phyloP scores from a whole-genome alignment of 2,113 vertebrate genomes.

The Theropithecus gelada region DNA sequence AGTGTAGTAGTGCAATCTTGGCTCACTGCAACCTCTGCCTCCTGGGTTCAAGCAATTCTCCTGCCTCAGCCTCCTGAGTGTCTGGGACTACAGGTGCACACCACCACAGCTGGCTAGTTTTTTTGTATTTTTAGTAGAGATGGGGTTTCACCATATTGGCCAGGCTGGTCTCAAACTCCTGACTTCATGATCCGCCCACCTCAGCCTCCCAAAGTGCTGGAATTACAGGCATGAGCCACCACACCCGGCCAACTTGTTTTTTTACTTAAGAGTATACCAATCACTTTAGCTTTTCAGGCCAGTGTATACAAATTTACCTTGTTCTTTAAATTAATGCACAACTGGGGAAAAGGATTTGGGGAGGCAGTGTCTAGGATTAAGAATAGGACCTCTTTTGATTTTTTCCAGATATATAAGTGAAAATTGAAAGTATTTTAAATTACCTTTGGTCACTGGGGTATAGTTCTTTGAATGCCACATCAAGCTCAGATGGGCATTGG shows the following conservation, averaged over 20 bases:
- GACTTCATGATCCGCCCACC: too few relatives aligned
- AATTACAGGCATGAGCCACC: too few relatives aligned
- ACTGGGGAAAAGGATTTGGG: background rate
- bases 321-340: background rate
- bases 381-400: background rate
- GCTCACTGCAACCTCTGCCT: too few relatives aligned
- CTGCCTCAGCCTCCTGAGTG: too few relatives aligned
- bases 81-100: too few relatives aligned
- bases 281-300: background rate
- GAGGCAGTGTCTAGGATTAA: background rate
- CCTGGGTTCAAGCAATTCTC: too few relatives aligned
- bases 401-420: background rate
- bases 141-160: too few relatives aligned
- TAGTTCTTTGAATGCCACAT: constrained; percentile 1
- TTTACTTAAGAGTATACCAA: background rate
- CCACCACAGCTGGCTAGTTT: too few relatives aligned
- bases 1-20: too few relatives aligned
- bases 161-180: too few relatives aligned
- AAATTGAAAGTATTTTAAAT: background rate
- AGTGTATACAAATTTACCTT: background rate
- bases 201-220: too few relatives aligned
- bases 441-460: background rate
- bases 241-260: background rate
- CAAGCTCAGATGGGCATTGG: background rate
- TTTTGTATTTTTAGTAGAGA: too few relatives aligned